Base-by-base conservation (phyloP, 2,797 vertebrate genomes). In the Hirundo rustica region DNA sequence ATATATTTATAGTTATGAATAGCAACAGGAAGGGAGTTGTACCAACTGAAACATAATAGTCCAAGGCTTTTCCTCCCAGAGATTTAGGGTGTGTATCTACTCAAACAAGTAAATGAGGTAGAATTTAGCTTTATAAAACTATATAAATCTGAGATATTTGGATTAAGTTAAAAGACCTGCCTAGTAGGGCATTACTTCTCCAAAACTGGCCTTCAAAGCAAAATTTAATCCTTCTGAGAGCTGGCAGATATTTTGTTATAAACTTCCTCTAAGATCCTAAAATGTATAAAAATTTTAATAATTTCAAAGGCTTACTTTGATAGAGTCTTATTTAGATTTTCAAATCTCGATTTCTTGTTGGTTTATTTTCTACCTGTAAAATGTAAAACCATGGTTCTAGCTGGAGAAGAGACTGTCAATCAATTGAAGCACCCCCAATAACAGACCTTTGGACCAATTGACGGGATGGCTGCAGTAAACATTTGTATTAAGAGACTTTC, bases 21-120 rank as follows among this genome's bases (percentile, higher is more conserved):
- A 96, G 89, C 55, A 92, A 90, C 95, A 96, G 96, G 97, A 97
- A 97, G 95, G 95, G 94, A 93, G 96, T 95, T 93, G 78, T 85
- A 95, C 62, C 65, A 83, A 93, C 71, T 88, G 89, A 91, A 95
- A 94, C 48, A 55, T 58, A 96, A 91, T 74, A 83, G 64, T 51
- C 76, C 81, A 87, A 96, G 91, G 70, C 40, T 93, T 86, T 96
- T 97, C 88, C 85, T 93, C 71, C 38, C 89, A 78, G 77, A 78
- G 36, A 57, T 75, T 91, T 73, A 81, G 91, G 64, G 79, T 3
- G 50, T 65, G 55, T 74, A 47, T 45, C 70, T 73, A 64, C 51
- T 64, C 61, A 85, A 76, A 55, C 44, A 65, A 94, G 42, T 13
- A 54, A 89, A 77, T 66, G 51, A 85, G 13, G 44, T 16, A 81